phyloP scores from a whole-genome alignment of 2,888 invertebrate genomes.

The Bellardia pandia region DNA sequence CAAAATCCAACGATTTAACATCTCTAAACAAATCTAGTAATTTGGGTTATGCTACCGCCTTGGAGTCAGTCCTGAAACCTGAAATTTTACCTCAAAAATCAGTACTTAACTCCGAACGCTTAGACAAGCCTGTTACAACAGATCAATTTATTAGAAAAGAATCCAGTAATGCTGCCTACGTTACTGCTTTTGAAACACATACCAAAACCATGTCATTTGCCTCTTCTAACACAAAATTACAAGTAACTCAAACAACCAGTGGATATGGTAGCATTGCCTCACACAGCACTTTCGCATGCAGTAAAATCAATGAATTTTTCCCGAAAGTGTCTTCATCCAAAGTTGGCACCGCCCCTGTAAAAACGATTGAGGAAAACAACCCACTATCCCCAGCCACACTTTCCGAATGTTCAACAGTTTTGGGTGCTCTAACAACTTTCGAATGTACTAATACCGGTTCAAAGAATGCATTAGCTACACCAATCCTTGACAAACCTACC shows the following conservation, averaged over 20 bases:
- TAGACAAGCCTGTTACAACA: not conserved
- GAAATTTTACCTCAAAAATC: slow-evolving; percentile 33
- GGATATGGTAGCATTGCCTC: slow-evolving; percentile 55
- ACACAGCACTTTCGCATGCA: slow-evolving; percentile 58
- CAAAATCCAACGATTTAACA: not conserved
- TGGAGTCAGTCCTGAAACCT: not conserved
- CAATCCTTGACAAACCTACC: slow-evolving; percentile 31
- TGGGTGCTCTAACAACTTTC: slow-evolving; percentile 75
- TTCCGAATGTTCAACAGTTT: slow-evolving; percentile 80
- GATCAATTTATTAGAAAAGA: slow-evolving; percentile 56
- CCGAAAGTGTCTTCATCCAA: slow-evolving; percentile 81
- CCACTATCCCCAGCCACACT: slow-evolving; percentile 73
- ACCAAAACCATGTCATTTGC: slow-evolving; percentile 59
- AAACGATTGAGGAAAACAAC: slow-evolving; percentile 17
- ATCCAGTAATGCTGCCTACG: slow-evolving; percentile 29
- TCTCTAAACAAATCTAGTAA: not conserved
- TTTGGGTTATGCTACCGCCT: slow-evolving; percentile 19
- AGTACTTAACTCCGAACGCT: not conserved
- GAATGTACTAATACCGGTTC: slow-evolving; percentile 63
- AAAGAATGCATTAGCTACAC: slow-evolving; percentile 21
- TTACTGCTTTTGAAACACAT: slow-evolving; percentile 41
- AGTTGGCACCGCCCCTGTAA: slow-evolving; percentile 74
- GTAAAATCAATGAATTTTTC: slow-evolving; percentile 76
- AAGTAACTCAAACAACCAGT: slow-evolving; percentile 39
- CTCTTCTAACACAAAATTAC: slow-evolving; percentile 37